Conservation (phyloP, 2,888 invertebrate genomes). For the Sinohyriopsis cumingii region DNA sequence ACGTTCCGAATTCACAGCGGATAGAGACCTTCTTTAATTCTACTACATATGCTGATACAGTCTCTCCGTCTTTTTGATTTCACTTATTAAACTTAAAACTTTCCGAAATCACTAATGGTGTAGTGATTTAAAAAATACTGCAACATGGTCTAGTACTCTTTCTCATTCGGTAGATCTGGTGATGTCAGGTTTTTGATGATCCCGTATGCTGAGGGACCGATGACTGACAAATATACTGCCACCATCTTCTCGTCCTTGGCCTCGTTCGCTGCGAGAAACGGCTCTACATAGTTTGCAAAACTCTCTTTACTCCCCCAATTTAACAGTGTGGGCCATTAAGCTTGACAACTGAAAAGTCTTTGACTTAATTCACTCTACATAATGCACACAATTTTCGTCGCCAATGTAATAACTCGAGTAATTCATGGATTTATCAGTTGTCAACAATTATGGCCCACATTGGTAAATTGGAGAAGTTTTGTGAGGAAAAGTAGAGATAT, state of each 20-base stretch:
- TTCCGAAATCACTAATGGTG: constrained; percentile 17
- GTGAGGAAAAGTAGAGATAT: too few species aligned
- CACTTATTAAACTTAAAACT: constrained; percentile 19
- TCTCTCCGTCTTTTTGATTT: constrained; percentile 16
- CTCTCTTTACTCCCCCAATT: constrained; percentile 12
- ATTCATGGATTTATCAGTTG: too few species aligned
- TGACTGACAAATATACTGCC: constrained; percentile 13
- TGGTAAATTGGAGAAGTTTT: too few species aligned
- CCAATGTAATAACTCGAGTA: too few species aligned
- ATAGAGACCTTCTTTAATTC: constrained; percentile 3
- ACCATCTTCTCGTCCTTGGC: constrained; percentile 13
- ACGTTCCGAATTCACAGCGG: not conserved
- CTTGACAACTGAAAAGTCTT: too few species aligned
- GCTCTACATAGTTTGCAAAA: constrained; percentile 10
- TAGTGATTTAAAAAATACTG: constrained; percentile 6
- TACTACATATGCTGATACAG: constrained; percentile 12
- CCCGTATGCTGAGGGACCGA: constrained; percentile 10
- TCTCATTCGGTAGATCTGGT: constrained; percentile 15
- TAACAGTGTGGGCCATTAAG: constrained; percentile 10
- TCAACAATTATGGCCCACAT: too few species aligned
- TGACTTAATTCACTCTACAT: too few species aligned
- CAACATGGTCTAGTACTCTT: not conserved
- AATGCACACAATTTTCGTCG: too few species aligned
- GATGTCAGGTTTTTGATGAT: constrained; percentile 10
- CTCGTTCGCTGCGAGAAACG: constrained; percentile 11